A percentile compares a stretch with the other conserved stretches of the same genome.
Conservation (phyloP, 2,888 invertebrate species). For the Chrysolina haemoptera region DNA sequence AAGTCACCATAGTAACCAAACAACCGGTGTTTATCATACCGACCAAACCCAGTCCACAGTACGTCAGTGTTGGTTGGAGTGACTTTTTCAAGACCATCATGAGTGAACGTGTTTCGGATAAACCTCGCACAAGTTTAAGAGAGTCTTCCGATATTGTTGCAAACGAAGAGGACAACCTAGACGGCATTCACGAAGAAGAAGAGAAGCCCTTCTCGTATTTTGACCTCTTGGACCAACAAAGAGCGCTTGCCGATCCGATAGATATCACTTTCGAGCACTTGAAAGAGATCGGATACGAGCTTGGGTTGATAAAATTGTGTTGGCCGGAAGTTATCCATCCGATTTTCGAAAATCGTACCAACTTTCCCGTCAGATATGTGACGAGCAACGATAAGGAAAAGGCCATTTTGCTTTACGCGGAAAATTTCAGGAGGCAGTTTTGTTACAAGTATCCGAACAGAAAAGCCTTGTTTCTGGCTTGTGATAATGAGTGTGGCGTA, state of each 20-base stretch:
- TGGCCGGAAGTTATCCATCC: slow-evolving; percentile 76
- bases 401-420: slow-evolving; percentile 80
- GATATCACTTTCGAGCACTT: slow-evolving; percentile 72
- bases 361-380: slow-evolving; percentile 78
- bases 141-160: background rate
- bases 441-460: slow-evolving; percentile 73
- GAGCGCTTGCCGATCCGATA: slow-evolving; percentile 62
- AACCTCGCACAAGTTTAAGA: background rate
- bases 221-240: slow-evolving; percentile 63
- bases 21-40: background rate
- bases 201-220: slow-evolving; percentile 63
- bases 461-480: slow-evolving; percentile 79
- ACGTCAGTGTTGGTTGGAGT: background rate
- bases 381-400: slow-evolving; percentile 80
- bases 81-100: background rate
- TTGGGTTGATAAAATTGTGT: slow-evolving; percentile 71
- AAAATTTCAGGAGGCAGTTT: slow-evolving; percentile 81
- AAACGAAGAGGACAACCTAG: background rate
- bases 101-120: background rate
- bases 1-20: background rate
- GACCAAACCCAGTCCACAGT: background rate
- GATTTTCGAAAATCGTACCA: slow-evolving; percentile 73
- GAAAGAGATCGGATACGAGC: slow-evolving; percentile 74
- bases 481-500: slow-evolving; percentile 83
- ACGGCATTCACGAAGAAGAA: slow-evolving; percentile 40